Evolutionary conservation across 2,888 invertebrate species (phyloP), one percentile per base, ranked within the genome.

Genomic region (Drosophila testacea): DNA sequence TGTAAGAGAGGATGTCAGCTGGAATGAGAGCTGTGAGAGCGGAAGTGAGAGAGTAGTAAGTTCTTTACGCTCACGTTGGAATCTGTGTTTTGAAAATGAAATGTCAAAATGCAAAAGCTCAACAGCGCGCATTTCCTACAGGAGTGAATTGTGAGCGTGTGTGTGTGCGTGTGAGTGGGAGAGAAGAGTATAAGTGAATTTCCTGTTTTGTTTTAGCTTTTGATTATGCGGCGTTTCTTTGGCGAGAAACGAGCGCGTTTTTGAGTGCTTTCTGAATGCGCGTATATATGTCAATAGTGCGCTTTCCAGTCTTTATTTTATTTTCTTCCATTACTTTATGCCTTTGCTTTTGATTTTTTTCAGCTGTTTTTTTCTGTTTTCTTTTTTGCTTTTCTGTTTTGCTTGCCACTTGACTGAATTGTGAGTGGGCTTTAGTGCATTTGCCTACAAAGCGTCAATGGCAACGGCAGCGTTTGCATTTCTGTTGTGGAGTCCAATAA

Each of bases 281-380:
- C 88, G 79, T 90, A 87, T 91, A 79, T 91, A 90, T 91, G 91
- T 91, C 91, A 91, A 91, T 91, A 91, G 91, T 91, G 91, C 86
- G 82, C 91, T 91, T 91, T 91, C 91, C 91, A 91, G 84, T 57
- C 77, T 71, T 73, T 77, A 55, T 66, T 64, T 77, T 68, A 59
- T 70, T 71, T 67, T 38, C 47, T 39, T 52, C 54, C 51, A 41
- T 41, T 57, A 36, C 36, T 41, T 62, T 68, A 52, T 34, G 28
- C 34, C 11, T 69, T 69, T 74, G 64, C 36, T 47, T 71, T 72
- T 69, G 44, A 51, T 39, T 52, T 70, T 66, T 64, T 84, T 68
- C 65, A 71, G 77, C 83, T 88, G 83, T 62, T 77, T 44, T 60
- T 48, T 42, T 39, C 22, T 56, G 42, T 32, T 48, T 39, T 30